Evolutionary conservation across 2,113 vertebrate genomes (phyloP), one percentile per base, ranked within the genome.

Genomic region (Alectura lathami): DNA sequence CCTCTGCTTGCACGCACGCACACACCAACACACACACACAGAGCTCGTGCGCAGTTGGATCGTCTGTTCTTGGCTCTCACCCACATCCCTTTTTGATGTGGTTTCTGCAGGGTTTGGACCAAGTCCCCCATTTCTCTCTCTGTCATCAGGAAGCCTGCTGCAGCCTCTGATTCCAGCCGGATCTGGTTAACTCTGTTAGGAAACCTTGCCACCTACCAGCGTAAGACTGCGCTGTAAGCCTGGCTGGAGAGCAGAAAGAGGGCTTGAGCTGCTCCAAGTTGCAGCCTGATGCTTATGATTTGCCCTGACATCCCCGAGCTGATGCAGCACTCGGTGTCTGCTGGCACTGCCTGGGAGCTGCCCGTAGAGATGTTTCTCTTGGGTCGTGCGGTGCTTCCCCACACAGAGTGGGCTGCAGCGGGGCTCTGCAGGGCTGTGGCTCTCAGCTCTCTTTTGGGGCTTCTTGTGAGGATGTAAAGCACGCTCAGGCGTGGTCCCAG

Each of bases 81-180:
- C 96, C 98, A 94, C 94, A 89, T 96, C 91, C 89, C 92, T 97
- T 97, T 98, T 98, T 98, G 97, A 98, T 98, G 98, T 97, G 97
- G 98, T 98, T 98, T 98, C 97, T 98, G 96, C 96, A 98, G 98
- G 92, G 96, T 96, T 96, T 98, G 97, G 98, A 98, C 95, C 80
- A 93, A 96, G 97, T 98, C 97, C 97, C 98, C 94, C 98, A 96
- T 96, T 97, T 94, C 96, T 96, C 93, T 97, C 97, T 97, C 97
- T 98, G 96, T 98, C 98, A 98, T 98, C 97, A 97, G 97, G 97
- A 97, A 98, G 98, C 97, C 97, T 97, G 95, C 98, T 97, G 97
- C 97, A 98, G 97, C 97, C 89, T 95, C 87, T 79, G 82, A 83
- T 95, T 96, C 79, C 57, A 91, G 75, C n/a, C 47, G 97, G 98